Evolutionary conservation across 2,113 vertebrate genomes (phyloP), one percentile per base, ranked within the genome.

Genomic region (Globicephala melas): DNA sequence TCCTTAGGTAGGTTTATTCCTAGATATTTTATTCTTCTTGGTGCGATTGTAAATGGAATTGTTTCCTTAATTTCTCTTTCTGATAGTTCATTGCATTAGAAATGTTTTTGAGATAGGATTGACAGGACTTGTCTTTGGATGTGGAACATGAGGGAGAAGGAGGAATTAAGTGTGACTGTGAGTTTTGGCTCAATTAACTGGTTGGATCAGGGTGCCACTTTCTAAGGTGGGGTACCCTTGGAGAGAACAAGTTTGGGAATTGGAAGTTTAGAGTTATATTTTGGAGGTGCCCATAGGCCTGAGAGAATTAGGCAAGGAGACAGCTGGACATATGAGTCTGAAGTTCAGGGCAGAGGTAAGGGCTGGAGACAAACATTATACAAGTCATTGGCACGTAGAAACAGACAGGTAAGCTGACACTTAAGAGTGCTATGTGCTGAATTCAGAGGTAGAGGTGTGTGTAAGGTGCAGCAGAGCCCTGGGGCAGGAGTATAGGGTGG

Each of bases 391-490:
- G 38, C 71, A 38, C 21, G 7, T 20, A 63, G 50, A 65, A 15
- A 25, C 2, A 1, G 60, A 18, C 5, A 2, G 47, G 14, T 38
- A 9, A 25, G 33, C 53, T 73, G 67, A 53, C 23, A 23, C 31
- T 14, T 17, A 60, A 60, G 76, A 11, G 23, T 21, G 26, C 11
- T 11, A 0, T 7, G 38, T n/a, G 41, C 44, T 11, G 15, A 31
- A 8, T 18, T 12, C 8, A 21, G 36, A 5, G 2, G 4, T 3
- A 20, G 79, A 28, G 8, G 8, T 33, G 2, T n/a, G n/a, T 26
- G 31, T 9, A 3, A 18, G n/a, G 65, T 17, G 8, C 17, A 38
- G 14, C 23, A 14, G 55, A 53, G 41, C 33, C 63, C 65, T 62
- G 60, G 3, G n/a, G 28, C 63, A 33, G 55, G 41, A 5, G 17